These are phyloP conservation scores for Meloidogyne chitwoodi DNA, from an alignment of 1,140 invertebrate species.

Conservation along the genomic window DNA sequence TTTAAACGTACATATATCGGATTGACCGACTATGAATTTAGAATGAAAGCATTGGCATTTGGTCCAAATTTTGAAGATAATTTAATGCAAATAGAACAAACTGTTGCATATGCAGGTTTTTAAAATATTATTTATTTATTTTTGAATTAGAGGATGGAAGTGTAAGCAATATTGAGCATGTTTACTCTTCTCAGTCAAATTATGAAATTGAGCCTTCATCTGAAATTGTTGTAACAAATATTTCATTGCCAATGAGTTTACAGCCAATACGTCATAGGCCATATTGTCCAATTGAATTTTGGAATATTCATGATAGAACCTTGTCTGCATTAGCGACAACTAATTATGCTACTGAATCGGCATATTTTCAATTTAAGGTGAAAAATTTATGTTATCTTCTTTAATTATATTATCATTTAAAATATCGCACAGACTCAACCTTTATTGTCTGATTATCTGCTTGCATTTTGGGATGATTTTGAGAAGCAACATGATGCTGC, in stretches of 20 bases:
- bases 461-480: not conserved
- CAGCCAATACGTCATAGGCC: not conserved
- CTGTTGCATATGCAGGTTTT: not conserved
- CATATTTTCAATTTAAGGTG: not conserved
- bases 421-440: not conserved
- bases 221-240: not conserved
- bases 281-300: not conserved
- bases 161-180: not conserved
- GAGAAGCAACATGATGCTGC: not conserved
- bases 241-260: not conserved
- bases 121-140: not conserved
- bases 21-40: not conserved
- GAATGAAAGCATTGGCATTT: not conserved
- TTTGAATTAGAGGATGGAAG: not conserved
- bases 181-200: not conserved
- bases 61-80: not conserved
- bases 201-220: not conserved
- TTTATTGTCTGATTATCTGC: not conserved
- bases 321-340: not conserved
- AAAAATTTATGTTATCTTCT: not conserved
- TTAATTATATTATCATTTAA: not conserved
- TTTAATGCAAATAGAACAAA: not conserved
- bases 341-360: not conserved
- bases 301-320: not conserved
- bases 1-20: not conserved